phyloP scores from a whole-genome alignment of 2,888 invertebrate genomes.

The Chaitophorus viminalis region DNA sequence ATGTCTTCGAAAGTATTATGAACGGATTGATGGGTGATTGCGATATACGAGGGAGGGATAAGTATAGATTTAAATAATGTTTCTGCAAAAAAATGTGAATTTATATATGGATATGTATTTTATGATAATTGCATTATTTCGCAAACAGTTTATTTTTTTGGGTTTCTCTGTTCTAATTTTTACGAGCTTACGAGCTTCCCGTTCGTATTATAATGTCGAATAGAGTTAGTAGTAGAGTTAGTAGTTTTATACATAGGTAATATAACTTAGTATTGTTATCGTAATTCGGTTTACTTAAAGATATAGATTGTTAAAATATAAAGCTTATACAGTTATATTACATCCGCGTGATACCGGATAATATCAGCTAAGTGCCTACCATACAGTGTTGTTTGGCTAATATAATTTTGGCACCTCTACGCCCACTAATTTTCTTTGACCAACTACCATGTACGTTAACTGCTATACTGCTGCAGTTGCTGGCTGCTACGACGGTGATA shows the following conservation, averaged over 20 bases:
- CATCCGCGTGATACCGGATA: neutral
- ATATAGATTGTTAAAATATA: neutral
- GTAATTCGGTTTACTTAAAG: neutral
- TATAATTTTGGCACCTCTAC: too few species aligned
- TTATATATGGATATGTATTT: neutral
- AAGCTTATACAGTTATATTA: neutral
- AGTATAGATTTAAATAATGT: neutral
- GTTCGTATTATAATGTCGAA: neutral
- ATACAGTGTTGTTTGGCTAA: too few species aligned
- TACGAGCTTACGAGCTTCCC: neutral
- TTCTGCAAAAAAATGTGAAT: neutral
- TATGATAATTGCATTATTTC: neutral
- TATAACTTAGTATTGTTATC: neutral
- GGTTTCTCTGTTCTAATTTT: neutral
- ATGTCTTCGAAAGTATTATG: neutral
- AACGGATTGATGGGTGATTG: neutral
- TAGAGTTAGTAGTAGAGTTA: too few species aligned
- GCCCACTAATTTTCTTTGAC: neutral
- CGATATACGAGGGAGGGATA: neutral
- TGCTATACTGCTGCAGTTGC: too few species aligned
- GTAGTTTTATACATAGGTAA: too few species aligned
- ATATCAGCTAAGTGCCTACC: neutral
- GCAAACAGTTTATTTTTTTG: neutral
- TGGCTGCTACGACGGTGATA: neutral
- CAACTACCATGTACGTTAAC: too few species aligned